Percentiles rank a stretch among this genome's conserved stretches.
Evolutionary conservation across 2,797 vertebrate species (phyloP).

Genomic region (Scarus forsteni): DNA sequence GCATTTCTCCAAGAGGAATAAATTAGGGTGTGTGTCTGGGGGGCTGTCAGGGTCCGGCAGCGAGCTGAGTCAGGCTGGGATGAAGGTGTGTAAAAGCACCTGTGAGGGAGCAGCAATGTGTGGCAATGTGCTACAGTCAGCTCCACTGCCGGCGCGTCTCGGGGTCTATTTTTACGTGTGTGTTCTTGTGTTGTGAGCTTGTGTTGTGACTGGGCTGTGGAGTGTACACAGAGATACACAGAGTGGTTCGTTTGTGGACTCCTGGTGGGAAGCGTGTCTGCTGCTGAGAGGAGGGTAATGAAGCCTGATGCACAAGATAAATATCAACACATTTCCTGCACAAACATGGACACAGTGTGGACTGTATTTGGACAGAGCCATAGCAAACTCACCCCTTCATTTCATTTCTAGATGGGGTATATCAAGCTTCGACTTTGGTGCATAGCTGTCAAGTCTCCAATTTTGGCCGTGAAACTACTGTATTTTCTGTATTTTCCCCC

Average conservation of each 20-base stretch:
- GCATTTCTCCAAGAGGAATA: constrained; percentile 48
- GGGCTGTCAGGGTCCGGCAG: not conserved
- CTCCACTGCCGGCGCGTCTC: constrained; percentile 36
- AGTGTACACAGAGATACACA: constrained; percentile 17
- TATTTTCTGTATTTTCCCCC: too few species aligned
- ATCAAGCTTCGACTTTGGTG: too few species aligned
- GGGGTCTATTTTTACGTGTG: constrained; percentile 25
- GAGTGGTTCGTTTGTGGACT: constrained; percentile 19
- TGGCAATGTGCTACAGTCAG: constrained; percentile 68
- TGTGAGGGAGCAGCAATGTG: constrained; percentile 33
- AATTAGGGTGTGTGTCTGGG: constrained; percentile 45
- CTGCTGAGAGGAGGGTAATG: constrained; percentile 34
- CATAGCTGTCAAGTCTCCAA: too few species aligned
- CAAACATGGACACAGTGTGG: too few species aligned
- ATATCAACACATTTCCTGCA: constrained; percentile 8
- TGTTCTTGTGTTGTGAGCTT: constrained; percentile 16
- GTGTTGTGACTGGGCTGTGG: constrained; percentile 9
- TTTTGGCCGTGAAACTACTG: too few species aligned
- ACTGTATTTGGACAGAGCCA: too few species aligned
- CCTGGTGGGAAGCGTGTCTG: constrained; percentile 27
- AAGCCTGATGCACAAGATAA: constrained; percentile 9
- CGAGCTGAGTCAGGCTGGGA: constrained; percentile 65
- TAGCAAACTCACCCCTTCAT: too few species aligned
- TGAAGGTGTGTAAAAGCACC: constrained; percentile 40
- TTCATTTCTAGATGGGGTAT: too few species aligned